Evolutionary conservation across 1,140 invertebrate species (phyloP), one percentile per base, ranked within the genome.

Genomic region (Philotrypesis tridentata): DNA sequence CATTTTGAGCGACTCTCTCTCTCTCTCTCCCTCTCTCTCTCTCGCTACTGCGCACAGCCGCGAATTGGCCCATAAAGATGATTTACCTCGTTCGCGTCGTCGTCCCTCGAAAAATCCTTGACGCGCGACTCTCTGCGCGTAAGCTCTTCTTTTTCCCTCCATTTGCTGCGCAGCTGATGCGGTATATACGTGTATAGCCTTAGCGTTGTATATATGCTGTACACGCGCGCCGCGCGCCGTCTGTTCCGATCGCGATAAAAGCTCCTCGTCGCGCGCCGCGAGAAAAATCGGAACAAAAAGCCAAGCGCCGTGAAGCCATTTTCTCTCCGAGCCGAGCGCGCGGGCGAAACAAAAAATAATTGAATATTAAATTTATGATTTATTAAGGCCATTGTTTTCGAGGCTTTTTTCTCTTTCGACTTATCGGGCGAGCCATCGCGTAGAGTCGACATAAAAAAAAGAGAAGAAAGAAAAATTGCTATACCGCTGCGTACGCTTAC

Each of bases 321-420:
- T 76, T 29, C 43, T 29, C n/a, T 48, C 43, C 37, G 70, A 2
- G 21, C 6, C 0, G 23, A 6, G 7, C n/a, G 11, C 21, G 8
- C 37, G 48, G 70, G 2, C 27, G 29, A 67, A 71, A 5, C 43
- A 72, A 79, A 74, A n/a, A 80, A 74, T 67, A 74, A 80, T 80
- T 80, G 79, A 80, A 80, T 80, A 74, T 74, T 80, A 80, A 80
- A 67, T 74, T 80, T 73, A 43, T 61, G 78, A 80, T 80, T 73
- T 72, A 80, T 80, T 72, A 72, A 27, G 71, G 70, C 71, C 40
- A 73, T 80, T 80, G 79, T 80, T 79, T 72, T 74, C 31, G 33
- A 33, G 61, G 27, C 37, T 2, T 63, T 63, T 63, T 76, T 76
- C 25, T 67, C 23, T 67, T 7, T 43, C n/a, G 4, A 27, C n/a